Conservation (phyloP, 1,140 invertebrate species). For the Meloidogyne chitwoodi region DNA sequence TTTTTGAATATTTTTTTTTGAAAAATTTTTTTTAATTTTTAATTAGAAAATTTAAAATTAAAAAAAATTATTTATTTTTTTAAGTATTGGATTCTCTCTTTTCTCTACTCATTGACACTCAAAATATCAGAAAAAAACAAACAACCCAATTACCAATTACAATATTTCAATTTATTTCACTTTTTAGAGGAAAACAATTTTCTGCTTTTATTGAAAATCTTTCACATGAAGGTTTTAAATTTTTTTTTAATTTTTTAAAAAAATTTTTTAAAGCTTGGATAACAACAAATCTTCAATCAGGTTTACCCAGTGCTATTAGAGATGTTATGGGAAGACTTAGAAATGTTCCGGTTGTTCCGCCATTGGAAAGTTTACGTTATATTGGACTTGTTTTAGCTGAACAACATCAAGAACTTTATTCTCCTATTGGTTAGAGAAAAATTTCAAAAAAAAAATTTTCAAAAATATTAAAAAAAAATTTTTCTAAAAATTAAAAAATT, state of each 20-base stretch:
- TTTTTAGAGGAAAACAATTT: slow-evolving; percentile 40
- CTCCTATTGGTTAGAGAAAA: slow-evolving; percentile 1
- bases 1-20: too few relatives aligned
- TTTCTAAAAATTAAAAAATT: background rate
- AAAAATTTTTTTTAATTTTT: background rate
- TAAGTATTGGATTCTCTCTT: slow-evolving; percentile 42
- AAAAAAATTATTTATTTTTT: slow-evolving; percentile 1
- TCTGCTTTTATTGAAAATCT: slow-evolving; percentile 43
- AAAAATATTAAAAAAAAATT: background rate
- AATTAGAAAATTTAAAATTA: background rate
- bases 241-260: slow-evolving; percentile 4
- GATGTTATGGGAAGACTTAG: slow-evolving; percentile 44
- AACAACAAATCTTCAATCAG: slow-evolving; percentile 29
- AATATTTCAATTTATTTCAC: slow-evolving; percentile 40
- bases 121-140: background rate
- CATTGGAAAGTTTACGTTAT: slow-evolving; percentile 43
- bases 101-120: slow-evolving; percentile 15
- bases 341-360: slow-evolving; percentile 46
- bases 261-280: slow-evolving; percentile 33
- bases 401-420: slow-evolving; percentile 1
- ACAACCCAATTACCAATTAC: slow-evolving; percentile 3
- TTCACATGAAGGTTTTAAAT: slow-evolving; percentile 39
- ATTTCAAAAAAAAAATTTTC: background rate
- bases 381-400: slow-evolving; percentile 30
- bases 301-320: slow-evolving; percentile 17